Evolutionary conservation across 2,888 invertebrate species (phyloP).

Genomic region (Margaritifera margaritifera): DNA sequence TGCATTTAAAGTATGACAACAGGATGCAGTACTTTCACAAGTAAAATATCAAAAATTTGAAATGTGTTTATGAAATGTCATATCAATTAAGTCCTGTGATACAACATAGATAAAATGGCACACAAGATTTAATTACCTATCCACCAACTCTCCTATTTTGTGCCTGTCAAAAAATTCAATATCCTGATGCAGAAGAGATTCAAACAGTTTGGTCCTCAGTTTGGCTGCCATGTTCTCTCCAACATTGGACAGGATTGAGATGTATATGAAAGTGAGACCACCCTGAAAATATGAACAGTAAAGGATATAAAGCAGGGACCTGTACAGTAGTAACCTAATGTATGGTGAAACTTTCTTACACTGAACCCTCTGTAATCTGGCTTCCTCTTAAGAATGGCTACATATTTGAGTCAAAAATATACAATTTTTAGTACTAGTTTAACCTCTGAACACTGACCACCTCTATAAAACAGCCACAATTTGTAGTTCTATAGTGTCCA

Average conservation of each 20-base stretch:
- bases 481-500: too few species aligned
- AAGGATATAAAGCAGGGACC: not conserved
- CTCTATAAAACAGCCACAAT: too few species aligned
- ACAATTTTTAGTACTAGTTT: too few species aligned
- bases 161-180: constrained; percentile 92
- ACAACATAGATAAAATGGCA: not conserved
- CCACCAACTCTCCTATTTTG: constrained; percentile 92
- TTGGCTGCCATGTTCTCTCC: constrained; percentile 90
- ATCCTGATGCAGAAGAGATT: constrained; percentile 88
- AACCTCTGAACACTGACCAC: too few species aligned
- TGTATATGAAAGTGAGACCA: constrained; percentile 90
- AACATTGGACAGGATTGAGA: constrained; percentile 87
- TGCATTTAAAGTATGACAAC: too few species aligned
- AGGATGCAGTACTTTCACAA: too few species aligned
- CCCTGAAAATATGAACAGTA: constrained; percentile 78
- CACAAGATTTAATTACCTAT: constrained; percentile 77
- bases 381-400: too few species aligned
- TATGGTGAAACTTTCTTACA: not conserved
- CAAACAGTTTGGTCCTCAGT: constrained; percentile 87
- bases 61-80: too few species aligned
- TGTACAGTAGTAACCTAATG: not conserved
- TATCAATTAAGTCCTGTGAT: too few species aligned
- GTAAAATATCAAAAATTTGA: too few species aligned
- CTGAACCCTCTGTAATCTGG: not conserved
- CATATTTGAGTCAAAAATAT: too few species aligned